Conservation (phyloP, 2,888 invertebrate species). For the Archips xylosteana region DNA sequence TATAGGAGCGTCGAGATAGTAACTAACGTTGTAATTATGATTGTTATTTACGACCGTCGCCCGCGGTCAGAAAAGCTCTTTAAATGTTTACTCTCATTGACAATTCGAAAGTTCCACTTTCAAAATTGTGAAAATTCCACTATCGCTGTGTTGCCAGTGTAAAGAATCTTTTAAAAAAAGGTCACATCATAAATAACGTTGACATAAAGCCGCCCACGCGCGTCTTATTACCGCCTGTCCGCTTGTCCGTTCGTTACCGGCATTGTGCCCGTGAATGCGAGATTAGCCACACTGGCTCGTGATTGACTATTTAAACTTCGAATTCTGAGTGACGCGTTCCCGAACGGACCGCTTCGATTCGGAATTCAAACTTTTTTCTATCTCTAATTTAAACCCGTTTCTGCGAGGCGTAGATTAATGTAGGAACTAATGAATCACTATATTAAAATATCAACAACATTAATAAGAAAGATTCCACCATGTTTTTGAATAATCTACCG, state of each 20-base stretch:
- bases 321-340: constrained; percentile 74
- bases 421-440: constrained; percentile 39
- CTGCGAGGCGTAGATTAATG: constrained; percentile 35
- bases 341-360: constrained; percentile 51
- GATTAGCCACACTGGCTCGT: constrained; percentile 82
- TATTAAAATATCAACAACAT: constrained; percentile 38
- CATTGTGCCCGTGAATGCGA: constrained; percentile 80
- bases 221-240: constrained; percentile 82
- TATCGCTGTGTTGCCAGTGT: constrained; percentile 59
- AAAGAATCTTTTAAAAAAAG: constrained; percentile 68
- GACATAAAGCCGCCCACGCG: constrained; percentile 83
- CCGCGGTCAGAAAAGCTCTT: constrained; percentile 6
- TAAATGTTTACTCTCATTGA: constrained; percentile 23
- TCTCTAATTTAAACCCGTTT: constrained; percentile 35
- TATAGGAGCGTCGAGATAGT: constrained; percentile 22
- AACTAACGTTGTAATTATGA: constrained; percentile 27
- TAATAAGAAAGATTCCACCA: constrained; percentile 32
- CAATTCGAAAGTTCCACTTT: constrained; percentile 39
- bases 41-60: constrained; percentile 16
- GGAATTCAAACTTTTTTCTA: constrained; percentile 39
- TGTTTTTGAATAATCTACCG: constrained; percentile 39
- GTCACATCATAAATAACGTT: constrained; percentile 82
- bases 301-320: constrained; percentile 83
- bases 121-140: constrained; percentile 31
- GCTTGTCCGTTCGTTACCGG: constrained; percentile 84